Percentiles rank a stretch among this genome's conserved stretches.
phyloP scores from a whole-genome alignment of 2,888 invertebrate species.

The Clanis bilineata region DNA sequence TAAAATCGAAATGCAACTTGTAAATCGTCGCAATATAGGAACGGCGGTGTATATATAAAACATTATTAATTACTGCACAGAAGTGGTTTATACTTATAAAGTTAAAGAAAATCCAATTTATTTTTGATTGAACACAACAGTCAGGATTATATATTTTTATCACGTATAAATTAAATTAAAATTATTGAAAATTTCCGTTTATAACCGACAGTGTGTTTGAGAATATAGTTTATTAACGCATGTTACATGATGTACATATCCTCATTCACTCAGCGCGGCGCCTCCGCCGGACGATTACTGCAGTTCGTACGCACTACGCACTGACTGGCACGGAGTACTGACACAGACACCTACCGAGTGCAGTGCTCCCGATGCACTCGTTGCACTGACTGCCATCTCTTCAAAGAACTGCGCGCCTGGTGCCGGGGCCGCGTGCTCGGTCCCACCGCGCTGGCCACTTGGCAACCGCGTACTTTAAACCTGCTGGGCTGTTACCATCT shows the following conservation, averaged over 20 bases:
- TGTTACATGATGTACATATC: neutral
- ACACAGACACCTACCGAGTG: slow-evolving; percentile 1
- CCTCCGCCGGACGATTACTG: neutral
- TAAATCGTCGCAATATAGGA: too few species aligned
- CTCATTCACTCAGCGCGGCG: neutral
- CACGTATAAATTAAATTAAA: too few species aligned
- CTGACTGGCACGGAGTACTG: neutral
- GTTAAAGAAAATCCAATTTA: too few species aligned
- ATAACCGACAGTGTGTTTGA: too few species aligned
- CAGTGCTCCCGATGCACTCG: slow-evolving; percentile 20
- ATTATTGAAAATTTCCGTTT: too few species aligned
- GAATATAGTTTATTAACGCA: too few species aligned
- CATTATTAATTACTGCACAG: too few species aligned
- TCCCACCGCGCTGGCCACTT: slow-evolving; percentile 70
- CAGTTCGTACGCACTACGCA: neutral
- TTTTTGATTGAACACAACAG: too few species aligned
- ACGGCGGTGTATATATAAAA: too few species aligned
- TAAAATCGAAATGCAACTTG: too few species aligned
- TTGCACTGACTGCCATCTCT: slow-evolving; percentile 39
- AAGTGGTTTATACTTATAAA: too few species aligned
- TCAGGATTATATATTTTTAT: too few species aligned
- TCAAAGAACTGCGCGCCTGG: slow-evolving; percentile 62
- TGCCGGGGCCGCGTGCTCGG: slow-evolving; percentile 60
- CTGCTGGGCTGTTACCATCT: neutral
- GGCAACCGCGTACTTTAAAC: slow-evolving; percentile 57